Conservation (phyloP, 2,888 invertebrate genomes). For the Bellardia pandia region DNA sequence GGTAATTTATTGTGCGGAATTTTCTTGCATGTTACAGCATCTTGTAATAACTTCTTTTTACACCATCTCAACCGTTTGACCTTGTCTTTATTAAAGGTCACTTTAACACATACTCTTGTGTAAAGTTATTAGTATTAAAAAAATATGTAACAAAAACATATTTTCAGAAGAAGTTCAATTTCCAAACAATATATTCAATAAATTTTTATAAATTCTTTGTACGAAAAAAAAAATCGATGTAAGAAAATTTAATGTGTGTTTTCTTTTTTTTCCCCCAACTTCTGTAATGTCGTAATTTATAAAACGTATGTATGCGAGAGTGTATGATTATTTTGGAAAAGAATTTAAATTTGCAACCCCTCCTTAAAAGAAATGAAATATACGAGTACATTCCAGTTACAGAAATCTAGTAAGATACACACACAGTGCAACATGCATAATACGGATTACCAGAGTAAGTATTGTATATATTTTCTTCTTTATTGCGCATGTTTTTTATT, state of each 20-base stretch:
- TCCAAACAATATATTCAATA: constrained; percentile 6
- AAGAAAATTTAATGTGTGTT: constrained; percentile 4
- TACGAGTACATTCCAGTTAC: background rate
- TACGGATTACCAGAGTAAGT: constrained; percentile 16
- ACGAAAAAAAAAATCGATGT: background rate
- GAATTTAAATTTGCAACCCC: constrained; percentile 41
- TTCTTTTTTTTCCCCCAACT: background rate
- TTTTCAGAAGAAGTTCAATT: background rate
- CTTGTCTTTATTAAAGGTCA: constrained; percentile 21
- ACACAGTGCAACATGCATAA: constrained; percentile 8
- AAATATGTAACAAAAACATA: background rate
- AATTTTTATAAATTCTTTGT: background rate
- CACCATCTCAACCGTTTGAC: constrained; percentile 10
- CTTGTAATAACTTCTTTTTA: background rate
- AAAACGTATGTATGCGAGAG: background rate
- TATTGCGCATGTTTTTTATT: constrained; percentile 46
- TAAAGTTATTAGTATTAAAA: background rate
- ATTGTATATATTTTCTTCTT: background rate
- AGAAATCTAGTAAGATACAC: background rate
- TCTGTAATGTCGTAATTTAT: background rate
- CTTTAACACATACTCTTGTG: background rate
- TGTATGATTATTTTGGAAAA: constrained; percentile 20
- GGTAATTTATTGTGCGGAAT: no score
- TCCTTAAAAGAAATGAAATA: constrained; percentile 10
- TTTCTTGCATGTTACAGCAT: no score